Base-by-base conservation (phyloP, 2,113 vertebrate genomes). In the Erythrolamprus reginae region DNA sequence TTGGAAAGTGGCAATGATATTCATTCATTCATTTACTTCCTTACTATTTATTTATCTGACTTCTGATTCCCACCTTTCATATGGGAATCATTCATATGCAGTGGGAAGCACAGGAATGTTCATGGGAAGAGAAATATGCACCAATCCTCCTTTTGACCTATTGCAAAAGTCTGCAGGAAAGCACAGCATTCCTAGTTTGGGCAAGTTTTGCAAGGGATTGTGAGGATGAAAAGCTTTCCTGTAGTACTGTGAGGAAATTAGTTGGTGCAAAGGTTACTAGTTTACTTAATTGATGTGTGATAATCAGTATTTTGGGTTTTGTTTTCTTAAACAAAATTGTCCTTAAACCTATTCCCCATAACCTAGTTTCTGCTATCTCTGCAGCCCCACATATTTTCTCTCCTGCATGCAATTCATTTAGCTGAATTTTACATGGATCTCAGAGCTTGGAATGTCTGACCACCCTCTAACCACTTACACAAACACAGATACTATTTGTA, bases 221-320 rank as follows among this genome's bases (percentile, higher is more conserved):
- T 82, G 50, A 26, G 50, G 38, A 87, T 82, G 38, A 90, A 90
- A 87, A 51, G 10, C 23, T 53, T 19, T 77, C 82, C 56, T 50
- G 65, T 28, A 86, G 10, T 86, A 82, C 58, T 12, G 7, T 61
- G 65, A 45, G 84, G 61, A 42, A 77, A 77, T 77, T 87, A 89
- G 47, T 56, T 50, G 65, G 42, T 42, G 42, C 70, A 55, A 88
- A 47, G 53, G 10, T 50, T 84, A 48, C 86, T 61, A 88, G 53
- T 38, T 91, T 88, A 83, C 86, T 91, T 91, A 77, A 53, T 83
- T 52, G 90, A 45, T 91, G 77, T 88, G 86, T 87, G 38, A 23
- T 56, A n/a, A 83, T 58, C 10, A 38, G 45, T 88, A 13, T 10
- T 47, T 51, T 53, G 15, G 7, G 7, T 13, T 12, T 58, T n/a